Base-by-base conservation (phyloP, 1,140 invertebrate genomes). In the Brachionus asplanchnoidis region DNA sequence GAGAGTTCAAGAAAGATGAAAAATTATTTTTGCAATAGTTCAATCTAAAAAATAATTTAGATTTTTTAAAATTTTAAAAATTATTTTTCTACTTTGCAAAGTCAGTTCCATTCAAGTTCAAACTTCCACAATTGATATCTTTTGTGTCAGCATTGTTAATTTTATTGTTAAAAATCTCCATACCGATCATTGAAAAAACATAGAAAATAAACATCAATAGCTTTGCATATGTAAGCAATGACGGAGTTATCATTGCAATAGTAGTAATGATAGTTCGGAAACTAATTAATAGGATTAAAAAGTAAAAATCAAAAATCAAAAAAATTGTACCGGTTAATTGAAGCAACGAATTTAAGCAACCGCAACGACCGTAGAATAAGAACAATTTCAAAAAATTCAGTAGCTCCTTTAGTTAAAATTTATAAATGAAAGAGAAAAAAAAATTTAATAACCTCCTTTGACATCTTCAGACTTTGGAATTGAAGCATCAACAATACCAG, bases 1-100 rank as follows among this genome's bases (percentile, higher is more conserved):
- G 86, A 12, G 91, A 87, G 73, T 88, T 88, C 8, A 90, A 68
- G 73, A 92, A 87, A 83, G 91, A 88, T 83, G 91, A 91, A 86
- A 92, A 92, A 87, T 92, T 92, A 87, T 91, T 91, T 84, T 88
- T 90, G 86, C 91, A 92, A 87, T 91, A 92, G 9, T 89, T 88
- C 28, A 86, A 86, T 40, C 86, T 87, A 85, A 28, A 26, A 85
- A 53, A 46, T 46, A 46, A 6, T 56, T 50, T 12, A 86, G 87
- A 5, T 77, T 26, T 20, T 40, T 73, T 36, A 5, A n/a, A 44
- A 23, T 46, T 46, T 60, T 36, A 32, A 2, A 11, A 20, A 40
- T 32, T 1, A 53, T n/a, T 56, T 40, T 36, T n/a, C 4, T 70
- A 84, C 82, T 73, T 46, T 2, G 44, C 86, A 87, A 91, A 91